phyloP scores from a whole-genome alignment of 2,888 invertebrate species.

The Hydropsyche betteni region DNA sequence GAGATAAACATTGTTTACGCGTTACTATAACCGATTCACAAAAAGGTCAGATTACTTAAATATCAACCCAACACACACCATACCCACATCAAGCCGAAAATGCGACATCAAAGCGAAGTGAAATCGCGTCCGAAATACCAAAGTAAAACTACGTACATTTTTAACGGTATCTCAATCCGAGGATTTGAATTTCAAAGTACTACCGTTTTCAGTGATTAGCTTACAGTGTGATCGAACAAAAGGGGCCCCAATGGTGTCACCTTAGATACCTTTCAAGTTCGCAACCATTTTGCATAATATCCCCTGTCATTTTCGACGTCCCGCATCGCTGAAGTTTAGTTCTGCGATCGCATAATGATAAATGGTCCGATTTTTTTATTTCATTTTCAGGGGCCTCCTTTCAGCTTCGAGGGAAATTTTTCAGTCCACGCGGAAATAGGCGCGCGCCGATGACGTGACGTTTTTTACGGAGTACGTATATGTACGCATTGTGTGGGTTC shows the following conservation, averaged over 20 bases:
- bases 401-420: conserved; percentile 1
- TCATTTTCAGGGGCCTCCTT: neutral
- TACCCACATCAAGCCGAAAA: too few relatives aligned
- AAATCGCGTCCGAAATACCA: too few relatives aligned
- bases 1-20: too few relatives aligned
- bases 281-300: conserved; percentile 39
- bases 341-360: conserved; percentile 40
- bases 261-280: conserved; percentile 45
- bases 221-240: conserved; percentile 42
- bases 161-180: neutral
- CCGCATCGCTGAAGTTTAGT: neutral
- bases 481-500: conserved; percentile 15
- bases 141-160: too few relatives aligned
- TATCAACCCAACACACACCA: too few relatives aligned
- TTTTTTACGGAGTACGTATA: neutral
- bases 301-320: conserved; percentile 39
- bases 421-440: neutral
- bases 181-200: conserved; percentile 45
- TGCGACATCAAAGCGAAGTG: too few relatives aligned
- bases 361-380: conserved; percentile 19
- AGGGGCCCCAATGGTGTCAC: conserved; percentile 30
- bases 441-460: conserved; percentile 12
- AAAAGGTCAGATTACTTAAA: too few relatives aligned
- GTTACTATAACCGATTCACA: too few relatives aligned
- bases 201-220: conserved; percentile 41